Conservation (phyloP, 2,888 invertebrate species). For the Sinelater perroti region DNA sequence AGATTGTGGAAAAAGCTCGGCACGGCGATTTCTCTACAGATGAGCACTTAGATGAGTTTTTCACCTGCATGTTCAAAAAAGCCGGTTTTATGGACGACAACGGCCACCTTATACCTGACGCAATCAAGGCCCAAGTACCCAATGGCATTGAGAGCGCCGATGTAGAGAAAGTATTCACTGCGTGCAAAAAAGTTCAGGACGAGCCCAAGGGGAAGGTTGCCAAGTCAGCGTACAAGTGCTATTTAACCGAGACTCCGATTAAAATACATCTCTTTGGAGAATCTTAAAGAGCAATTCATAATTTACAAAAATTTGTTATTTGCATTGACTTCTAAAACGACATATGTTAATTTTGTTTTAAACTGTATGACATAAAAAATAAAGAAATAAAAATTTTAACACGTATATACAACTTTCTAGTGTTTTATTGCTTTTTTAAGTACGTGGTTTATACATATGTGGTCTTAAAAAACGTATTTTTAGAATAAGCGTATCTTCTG, state of each 20-base stretch:
- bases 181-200: conserved; percentile 37
- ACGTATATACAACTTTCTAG: too few relatives aligned
- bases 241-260: conserved; percentile 56
- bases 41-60: conserved; percentile 60
- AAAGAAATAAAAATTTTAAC: too few relatives aligned
- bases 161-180: conserved; percentile 9
- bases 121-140: conserved; percentile 60
- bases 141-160: conserved; percentile 10
- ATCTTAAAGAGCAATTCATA: too few relatives aligned
- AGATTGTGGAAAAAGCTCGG: conserved; percentile 42
- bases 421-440: too few relatives aligned
- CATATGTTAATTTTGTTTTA: too few relatives aligned
- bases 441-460: too few relatives aligned
- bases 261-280: conserved; percentile 20
- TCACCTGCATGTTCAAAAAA: conserved; percentile 62
- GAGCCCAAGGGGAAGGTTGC: conserved; percentile 57
- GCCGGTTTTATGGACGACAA: conserved; percentile 59
- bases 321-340: too few relatives aligned
- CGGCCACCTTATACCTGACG: conserved; percentile 50
- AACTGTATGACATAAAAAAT: too few relatives aligned
- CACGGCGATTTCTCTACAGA: conserved; percentile 62
- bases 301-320: too few relatives aligned
- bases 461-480: too few relatives aligned
- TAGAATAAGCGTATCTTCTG: too few relatives aligned
- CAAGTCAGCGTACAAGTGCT: conserved; percentile 62